These are phyloP conservation scores for Madoqua kirkii DNA, from an alignment of 2,113 vertebrate genomes.

Conservation along the genomic window DNA sequence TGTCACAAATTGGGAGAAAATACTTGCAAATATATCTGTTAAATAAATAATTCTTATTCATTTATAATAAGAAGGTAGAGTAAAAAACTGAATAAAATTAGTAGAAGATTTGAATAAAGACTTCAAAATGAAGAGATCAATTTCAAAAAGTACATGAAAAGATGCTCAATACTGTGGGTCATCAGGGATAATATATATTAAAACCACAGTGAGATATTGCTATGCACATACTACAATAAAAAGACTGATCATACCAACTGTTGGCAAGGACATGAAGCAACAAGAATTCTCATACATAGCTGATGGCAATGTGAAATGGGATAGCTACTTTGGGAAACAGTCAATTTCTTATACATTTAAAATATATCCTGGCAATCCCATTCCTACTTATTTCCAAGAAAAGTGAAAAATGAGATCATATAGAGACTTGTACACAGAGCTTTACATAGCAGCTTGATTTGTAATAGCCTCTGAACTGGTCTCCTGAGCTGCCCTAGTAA, in stretches of 20 bases:
- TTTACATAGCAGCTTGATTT: not conserved
- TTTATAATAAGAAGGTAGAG: not conserved
- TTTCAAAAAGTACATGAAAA: not conserved
- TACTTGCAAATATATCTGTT: not conserved
- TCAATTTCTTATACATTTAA: not conserved
- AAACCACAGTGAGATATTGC: not conserved
- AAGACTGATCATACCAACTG: not conserved
- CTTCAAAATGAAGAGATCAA: not conserved
- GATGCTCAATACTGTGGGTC: not conserved
- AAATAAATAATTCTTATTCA: not conserved
- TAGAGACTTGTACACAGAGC: not conserved
- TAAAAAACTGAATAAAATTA: not conserved
- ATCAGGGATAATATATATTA: not conserved
- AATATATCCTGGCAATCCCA: not conserved
- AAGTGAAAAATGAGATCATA: not conserved
- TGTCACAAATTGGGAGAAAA: not conserved
- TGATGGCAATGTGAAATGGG: not conserved
- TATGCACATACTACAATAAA: not conserved
- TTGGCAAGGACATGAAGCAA: not conserved
- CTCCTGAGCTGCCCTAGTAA: not conserved
- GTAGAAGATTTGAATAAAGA: not conserved
- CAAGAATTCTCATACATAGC: not conserved
- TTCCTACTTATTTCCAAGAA: not conserved
- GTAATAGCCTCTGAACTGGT: not conserved
- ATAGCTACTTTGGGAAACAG: not conserved